A percentile compares a stretch with the other conserved stretches of the same genome.
These are phyloP conservation scores for Kradibia gibbosae DNA, from an alignment of 1,140 invertebrate species.

Conservation along the genomic window DNA sequence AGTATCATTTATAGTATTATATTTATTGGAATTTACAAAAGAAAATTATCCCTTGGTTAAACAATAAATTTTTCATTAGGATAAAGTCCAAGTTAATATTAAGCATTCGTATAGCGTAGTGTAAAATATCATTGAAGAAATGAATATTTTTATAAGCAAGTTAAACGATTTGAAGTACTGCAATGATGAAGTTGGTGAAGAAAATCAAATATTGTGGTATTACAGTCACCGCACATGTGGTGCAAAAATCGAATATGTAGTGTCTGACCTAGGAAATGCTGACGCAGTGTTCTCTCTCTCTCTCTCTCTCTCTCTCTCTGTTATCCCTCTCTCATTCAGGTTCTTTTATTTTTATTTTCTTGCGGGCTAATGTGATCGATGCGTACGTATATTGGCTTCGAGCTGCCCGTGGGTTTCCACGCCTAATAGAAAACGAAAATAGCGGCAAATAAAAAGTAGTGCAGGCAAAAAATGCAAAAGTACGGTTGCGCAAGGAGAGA, in stretches of 20 bases:
- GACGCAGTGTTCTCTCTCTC: neutral
- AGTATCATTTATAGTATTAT: no score
- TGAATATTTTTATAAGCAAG: no score
- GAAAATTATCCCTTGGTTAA: no score
- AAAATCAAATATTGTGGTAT: no score
- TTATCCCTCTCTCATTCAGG: neutral
- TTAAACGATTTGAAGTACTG: no score
- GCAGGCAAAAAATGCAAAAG: neutral
- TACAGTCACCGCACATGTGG: neutral
- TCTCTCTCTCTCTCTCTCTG: neutral
- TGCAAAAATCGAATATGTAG: neutral
- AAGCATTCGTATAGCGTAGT: no score
- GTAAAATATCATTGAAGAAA: no score
- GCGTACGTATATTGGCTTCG: neutral
- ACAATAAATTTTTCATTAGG: no score
- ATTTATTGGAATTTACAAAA: no score
- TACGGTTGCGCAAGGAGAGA: no score
- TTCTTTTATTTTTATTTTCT: neutral
- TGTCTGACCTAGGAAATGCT: neutral
- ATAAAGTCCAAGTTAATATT: no score
- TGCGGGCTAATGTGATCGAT: neutral
- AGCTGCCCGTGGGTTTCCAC: neutral
- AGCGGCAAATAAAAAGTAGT: neutral
- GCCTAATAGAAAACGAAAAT: neutral
- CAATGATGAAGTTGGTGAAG: no score